Conservation (phyloP, 2,797 vertebrate species). For the Malurus splendens region DNA sequence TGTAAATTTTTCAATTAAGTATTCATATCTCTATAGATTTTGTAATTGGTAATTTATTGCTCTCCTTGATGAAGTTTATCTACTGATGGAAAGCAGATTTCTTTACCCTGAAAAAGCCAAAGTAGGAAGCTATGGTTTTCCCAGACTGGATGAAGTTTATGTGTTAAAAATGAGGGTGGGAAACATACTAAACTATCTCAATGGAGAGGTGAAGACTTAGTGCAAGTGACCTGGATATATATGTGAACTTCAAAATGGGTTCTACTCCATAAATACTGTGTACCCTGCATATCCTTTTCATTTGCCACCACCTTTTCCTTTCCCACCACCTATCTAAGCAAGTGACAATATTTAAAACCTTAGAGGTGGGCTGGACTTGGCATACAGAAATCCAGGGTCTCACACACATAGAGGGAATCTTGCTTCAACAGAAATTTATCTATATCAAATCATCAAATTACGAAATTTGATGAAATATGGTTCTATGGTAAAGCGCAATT, state of each 20-base stretch:
- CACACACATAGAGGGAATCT: not conserved
- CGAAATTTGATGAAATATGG: not conserved
- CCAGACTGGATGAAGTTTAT: not conserved
- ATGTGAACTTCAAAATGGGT: not conserved
- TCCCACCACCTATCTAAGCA: not conserved
- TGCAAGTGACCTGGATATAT: not conserved
- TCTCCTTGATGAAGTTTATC: not conserved
- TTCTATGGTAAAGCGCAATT: constrained; percentile 15
- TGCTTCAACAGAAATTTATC: not conserved
- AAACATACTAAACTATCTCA: not conserved
- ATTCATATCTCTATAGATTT: not conserved
- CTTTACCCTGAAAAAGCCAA: not conserved
- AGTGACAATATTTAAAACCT: not conserved
- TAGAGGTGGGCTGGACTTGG: not conserved
- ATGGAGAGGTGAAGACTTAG: not conserved
- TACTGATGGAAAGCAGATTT: not conserved
- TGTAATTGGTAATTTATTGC: not conserved
- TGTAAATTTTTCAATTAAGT: not conserved
- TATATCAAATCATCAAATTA: constrained; percentile 41
- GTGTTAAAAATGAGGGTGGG: not conserved
- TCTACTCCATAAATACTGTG: not conserved
- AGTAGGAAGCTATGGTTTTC: not conserved
- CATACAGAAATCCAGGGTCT: not conserved
- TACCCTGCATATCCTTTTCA: not conserved
- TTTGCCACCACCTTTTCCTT: not conserved